phyloP scores from a whole-genome alignment of 2,113 vertebrate species.

The Sinocyclocheilus anophthalmus region DNA sequence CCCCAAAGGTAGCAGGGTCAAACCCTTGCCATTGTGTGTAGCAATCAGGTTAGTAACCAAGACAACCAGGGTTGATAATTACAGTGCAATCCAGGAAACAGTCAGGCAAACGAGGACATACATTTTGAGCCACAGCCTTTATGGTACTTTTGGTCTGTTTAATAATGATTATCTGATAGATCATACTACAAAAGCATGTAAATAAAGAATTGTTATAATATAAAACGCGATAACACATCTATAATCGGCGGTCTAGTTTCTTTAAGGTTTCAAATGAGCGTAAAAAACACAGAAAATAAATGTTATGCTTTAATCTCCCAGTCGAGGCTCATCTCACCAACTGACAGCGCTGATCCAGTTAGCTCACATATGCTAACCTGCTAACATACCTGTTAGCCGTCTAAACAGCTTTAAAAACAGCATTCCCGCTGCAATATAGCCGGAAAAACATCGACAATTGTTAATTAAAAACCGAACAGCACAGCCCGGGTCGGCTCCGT shows the following conservation, averaged over 20 bases:
- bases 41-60: conserved; percentile 67
- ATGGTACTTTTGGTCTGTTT: background rate
- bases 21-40: conserved; percentile 74
- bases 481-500: background rate
- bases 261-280: background rate
- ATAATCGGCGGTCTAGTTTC: background rate
- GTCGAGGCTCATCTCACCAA: background rate
- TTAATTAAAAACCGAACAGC: background rate
- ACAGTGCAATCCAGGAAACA: conserved; percentile 38
- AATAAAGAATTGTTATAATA: background rate
- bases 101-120: background rate
- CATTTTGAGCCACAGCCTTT: background rate
- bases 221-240: background rate
- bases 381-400: conserved; percentile 22
- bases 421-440: background rate
- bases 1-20: conserved; percentile 78
- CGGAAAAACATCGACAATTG: background rate
- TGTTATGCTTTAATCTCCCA: background rate
- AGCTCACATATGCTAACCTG: conserved; percentile 41
- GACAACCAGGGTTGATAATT: conserved; percentile 61
- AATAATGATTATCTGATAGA: background rate
- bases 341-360: conserved; percentile 38
- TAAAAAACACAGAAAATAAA: background rate
- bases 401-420: conserved; percentile 59
- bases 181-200: background rate